Base-by-base conservation (phyloP, 2,888 invertebrate genomes). In the Cheilosia scutellata region DNA sequence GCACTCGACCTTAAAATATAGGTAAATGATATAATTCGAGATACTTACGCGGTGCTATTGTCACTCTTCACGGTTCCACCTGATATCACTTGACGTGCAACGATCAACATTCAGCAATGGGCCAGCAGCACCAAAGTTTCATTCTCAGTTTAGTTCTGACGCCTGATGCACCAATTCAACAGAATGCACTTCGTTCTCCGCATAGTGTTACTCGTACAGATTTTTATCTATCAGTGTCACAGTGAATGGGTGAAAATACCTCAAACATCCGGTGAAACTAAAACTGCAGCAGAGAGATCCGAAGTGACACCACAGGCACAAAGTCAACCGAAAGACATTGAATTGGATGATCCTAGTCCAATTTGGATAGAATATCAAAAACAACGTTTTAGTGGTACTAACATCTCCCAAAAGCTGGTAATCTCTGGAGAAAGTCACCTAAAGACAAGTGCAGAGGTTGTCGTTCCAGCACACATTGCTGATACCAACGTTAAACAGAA, bases 311-410 rank as follows among this genome's bases (percentile, higher is more conserved):
- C 25, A 0, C n/a, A n/a, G n/a, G n/a, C n/a, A n/a, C n/a, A 58
- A 5, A 47, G 40, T 49, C 40, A 55, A 55, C 1, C 49, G 6
- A 16, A 51, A 33, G 62, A 13, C 0, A 40, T 13, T 3, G 82
- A 71, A 0, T 6, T 42, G 5, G 58, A n/a, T 27, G 70, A 62
- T 2, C 91, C 92, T 33, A 92, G 91, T 76, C 87, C 89, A 9
- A 89, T 89, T 20, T 92, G 92, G 92, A 86, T 92, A 33, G 90
- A 90, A 51, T 92, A 92, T 87, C 92, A 92, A 76, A 89, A 89
- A 5, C 90, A 92, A 62, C 89, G 92, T 0, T 91, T 91, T 63
- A 88, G 88, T 25, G 65, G 87, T 7, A 87, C 77, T 11, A 83
- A 88, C 5, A 79, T 27, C n/a, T 76, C 84, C 9, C 80, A 88